Evolutionary conservation across 2,797 vertebrate genomes (phyloP).

Genomic region (Anolis apletophallus): DNA sequence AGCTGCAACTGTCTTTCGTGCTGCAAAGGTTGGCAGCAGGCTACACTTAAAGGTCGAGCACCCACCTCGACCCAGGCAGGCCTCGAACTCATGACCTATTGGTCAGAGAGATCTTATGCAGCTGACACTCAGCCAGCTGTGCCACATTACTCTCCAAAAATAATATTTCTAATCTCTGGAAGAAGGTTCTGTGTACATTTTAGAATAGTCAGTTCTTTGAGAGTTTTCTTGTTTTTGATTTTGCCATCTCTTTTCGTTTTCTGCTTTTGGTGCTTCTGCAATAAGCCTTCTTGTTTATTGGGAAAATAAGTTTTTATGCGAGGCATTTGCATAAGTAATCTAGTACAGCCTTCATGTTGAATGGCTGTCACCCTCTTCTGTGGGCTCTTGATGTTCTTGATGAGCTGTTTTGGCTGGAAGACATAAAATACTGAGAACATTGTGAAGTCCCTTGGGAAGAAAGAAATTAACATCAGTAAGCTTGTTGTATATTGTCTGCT

Average conservation of each 20-base stretch:
- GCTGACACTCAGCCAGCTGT: too few relatives aligned
- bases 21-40: too few relatives aligned
- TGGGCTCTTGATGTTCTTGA: background rate
- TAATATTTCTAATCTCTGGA: background rate
- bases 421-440: background rate
- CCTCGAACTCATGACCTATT: too few relatives aligned
- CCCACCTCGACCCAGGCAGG: too few relatives aligned
- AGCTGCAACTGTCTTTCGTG: too few relatives aligned
- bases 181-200: background rate
- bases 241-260: background rate
- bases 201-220: background rate
- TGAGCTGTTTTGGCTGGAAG: conserved; percentile 1
- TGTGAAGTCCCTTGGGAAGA: background rate
- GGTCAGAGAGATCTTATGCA: too few relatives aligned
- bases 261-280: background rate
- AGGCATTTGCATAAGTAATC: background rate
- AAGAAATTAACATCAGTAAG: conserved; percentile 11
- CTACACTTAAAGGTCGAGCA: too few relatives aligned
- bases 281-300: background rate
- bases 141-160: too few relatives aligned
- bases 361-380: background rate
- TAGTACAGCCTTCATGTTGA: rapidly evolving
- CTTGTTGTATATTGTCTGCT: background rate
- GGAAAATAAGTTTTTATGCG: background rate
- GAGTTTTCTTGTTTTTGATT: background rate